Evolutionary conservation across 2,888 invertebrate genomes (phyloP).

Genomic region (Acleris emargana): DNA sequence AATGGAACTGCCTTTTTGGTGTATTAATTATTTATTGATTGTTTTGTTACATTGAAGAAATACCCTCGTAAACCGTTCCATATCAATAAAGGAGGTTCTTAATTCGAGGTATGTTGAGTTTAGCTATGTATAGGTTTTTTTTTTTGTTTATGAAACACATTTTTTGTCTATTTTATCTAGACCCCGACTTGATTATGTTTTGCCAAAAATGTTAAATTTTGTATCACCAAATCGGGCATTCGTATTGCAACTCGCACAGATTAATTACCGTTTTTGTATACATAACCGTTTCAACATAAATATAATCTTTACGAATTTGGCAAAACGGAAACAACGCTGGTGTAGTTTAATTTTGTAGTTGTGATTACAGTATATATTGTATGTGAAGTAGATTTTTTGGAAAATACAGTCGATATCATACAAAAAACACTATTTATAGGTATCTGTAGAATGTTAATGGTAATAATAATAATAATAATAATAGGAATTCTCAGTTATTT

Average conservation of each 20-base stretch:
- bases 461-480: conserved; percentile 20
- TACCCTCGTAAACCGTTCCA: conserved; percentile 15
- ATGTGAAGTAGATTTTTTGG: conserved; percentile 33
- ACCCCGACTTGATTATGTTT: too few species aligned
- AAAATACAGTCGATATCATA: conserved; percentile 33
- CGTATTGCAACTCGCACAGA: too few species aligned
- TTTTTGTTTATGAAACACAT: conserved; percentile 11
- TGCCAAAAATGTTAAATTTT: too few species aligned
- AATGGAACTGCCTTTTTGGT: conserved; percentile 22
- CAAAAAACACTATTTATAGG: conserved; percentile 34
- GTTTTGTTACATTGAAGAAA: conserved; percentile 16
- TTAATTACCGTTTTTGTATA: too few species aligned
- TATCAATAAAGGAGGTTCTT: too few species aligned
- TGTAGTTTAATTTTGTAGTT: conserved; percentile 34
- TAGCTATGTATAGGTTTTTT: conserved; percentile 37
- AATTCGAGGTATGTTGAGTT: conserved; percentile 8
- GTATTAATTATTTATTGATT: conserved; percentile 37
- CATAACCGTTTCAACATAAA: too few species aligned
- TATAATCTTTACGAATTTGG: too few species aligned
- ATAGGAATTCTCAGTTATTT: conserved; percentile 28
- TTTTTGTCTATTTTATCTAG: conserved; percentile 17
- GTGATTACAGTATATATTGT: conserved; percentile 30
- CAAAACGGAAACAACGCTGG: background rate
- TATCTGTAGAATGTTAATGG: conserved; percentile 32
- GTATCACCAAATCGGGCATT: too few species aligned